phyloP scores from a whole-genome alignment of 2,888 invertebrate genomes.

The Erpobdella octoculata region DNA sequence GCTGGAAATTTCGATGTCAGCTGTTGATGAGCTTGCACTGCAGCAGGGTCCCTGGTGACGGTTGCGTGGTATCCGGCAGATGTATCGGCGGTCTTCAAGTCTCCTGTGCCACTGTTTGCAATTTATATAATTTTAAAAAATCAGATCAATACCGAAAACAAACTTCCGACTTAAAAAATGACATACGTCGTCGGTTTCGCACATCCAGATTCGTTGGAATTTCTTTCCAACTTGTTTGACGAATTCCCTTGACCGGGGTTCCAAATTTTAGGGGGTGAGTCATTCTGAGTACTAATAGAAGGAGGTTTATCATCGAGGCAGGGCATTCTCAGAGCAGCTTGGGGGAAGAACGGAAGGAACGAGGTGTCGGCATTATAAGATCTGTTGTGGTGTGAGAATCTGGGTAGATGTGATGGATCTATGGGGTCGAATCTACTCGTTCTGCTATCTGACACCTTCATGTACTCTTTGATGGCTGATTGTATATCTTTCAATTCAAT shows the following conservation, averaged over 20 bases:
- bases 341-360: constrained; percentile 2
- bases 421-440: not conserved
- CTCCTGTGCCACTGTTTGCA: too few species aligned
- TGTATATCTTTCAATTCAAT: constrained; percentile 22
- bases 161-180: too few species aligned
- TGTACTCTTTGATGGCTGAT: constrained; percentile 22
- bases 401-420: not conserved
- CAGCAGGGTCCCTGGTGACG: too few species aligned
- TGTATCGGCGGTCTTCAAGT: too few species aligned
- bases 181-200: too few species aligned
- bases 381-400: constrained; percentile 10
- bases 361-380: not conserved
- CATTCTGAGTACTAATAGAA: not conserved
- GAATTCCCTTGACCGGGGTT: not conserved
- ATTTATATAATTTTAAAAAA: too few species aligned
- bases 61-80: too few species aligned
- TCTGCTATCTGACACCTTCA: not conserved
- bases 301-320: not conserved
- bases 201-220: not conserved
- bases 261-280: not conserved
- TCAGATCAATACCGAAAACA: too few species aligned
- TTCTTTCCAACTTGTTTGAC: not conserved
- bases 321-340: constrained; percentile 4
- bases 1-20: too few species aligned
- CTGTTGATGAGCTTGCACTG: too few species aligned